Base-by-base conservation (phyloP, 1,140 invertebrate genomes). In the Dolichoris vasculosae region DNA sequence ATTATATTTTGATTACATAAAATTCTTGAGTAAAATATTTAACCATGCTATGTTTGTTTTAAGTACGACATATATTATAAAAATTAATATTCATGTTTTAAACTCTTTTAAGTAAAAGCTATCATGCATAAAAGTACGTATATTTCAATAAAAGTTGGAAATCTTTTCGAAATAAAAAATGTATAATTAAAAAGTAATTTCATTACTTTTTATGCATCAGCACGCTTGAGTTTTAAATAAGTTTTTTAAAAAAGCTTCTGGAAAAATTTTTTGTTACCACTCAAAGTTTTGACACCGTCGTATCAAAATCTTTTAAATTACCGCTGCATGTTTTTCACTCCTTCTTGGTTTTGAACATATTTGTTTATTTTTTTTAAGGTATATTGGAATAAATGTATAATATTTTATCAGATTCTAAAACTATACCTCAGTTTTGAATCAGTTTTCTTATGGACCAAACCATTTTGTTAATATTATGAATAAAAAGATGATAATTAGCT, bases 181-280 rank as follows among this genome's bases (percentile, higher is more conserved):
- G 55, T 26, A 59, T 59, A 59, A 59, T 59, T 59, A 59, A 59
- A 26, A 59, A 26, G 55, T 23, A 9, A 59, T 59, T 59, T 26
- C 23, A 59, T 26, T 20, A 26, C 26, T 59, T 4, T 6, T 4
- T 59, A 26, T 59, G 23, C 55, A 3, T 26, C 23, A 59, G 9
- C 55, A 26, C 23, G 20, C 23, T 3, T 26, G 55, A 26, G 55
- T 26, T 59, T 59, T 59, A 59, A 59, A 59, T 59, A 59, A 59
- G 13, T 26, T 59, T 13, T n/a, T 26, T 59, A 26, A 26, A 26
- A 69, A 30, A 20, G 3, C 80, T 71, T 71, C 46, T 82, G 80
- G 80, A 51, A 82, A 71, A 20, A 15, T 71, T 48, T 78, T 17
- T 51, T 55, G 76, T 78, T 26, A 43, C 17, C 38, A 73, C 71